These are phyloP conservation scores for Plutomurus gul DNA, from an alignment of 1,140 invertebrate species.

Conservation along the genomic window DNA sequence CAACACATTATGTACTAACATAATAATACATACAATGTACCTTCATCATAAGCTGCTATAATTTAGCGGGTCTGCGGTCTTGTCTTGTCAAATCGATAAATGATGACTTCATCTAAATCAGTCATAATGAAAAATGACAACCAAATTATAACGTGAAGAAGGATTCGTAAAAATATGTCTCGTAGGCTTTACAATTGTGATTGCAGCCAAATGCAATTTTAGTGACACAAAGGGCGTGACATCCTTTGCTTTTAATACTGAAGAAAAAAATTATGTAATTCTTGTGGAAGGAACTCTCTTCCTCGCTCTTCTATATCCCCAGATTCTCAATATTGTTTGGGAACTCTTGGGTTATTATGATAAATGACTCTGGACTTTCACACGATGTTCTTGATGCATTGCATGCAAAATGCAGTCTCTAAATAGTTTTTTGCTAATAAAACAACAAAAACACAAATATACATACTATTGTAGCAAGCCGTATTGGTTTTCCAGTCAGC, in stretches of 20 bases:
- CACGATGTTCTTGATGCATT: background rate
- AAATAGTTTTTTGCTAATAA: slow-evolving; percentile 16
- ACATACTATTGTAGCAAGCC: background rate
- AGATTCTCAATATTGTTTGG: background rate
- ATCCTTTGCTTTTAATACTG: background rate
- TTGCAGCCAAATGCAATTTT: background rate
- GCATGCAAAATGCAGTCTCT: background rate
- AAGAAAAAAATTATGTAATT: background rate
- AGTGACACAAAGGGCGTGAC: background rate
- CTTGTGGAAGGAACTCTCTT: slow-evolving; percentile 23
- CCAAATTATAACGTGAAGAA: background rate
- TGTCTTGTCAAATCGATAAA: background rate
- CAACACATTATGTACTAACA: too few relatives aligned
- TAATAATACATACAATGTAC: too few relatives aligned
- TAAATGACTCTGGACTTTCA: background rate
- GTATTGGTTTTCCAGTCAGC: slow-evolving; percentile 7
- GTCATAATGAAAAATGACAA: background rate
- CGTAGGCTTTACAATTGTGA: background rate
- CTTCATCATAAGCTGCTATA: too few relatives aligned
- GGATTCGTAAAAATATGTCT: background rate
- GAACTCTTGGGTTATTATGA: background rate
- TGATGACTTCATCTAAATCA: background rate
- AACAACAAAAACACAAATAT: background rate
- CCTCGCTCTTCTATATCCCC: slow-evolving; percentile 2
- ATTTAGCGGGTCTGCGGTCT: background rate